Evolutionary conservation across 1,140 invertebrate genomes (phyloP).

Genomic region (Dendroctonus valens): DNA sequence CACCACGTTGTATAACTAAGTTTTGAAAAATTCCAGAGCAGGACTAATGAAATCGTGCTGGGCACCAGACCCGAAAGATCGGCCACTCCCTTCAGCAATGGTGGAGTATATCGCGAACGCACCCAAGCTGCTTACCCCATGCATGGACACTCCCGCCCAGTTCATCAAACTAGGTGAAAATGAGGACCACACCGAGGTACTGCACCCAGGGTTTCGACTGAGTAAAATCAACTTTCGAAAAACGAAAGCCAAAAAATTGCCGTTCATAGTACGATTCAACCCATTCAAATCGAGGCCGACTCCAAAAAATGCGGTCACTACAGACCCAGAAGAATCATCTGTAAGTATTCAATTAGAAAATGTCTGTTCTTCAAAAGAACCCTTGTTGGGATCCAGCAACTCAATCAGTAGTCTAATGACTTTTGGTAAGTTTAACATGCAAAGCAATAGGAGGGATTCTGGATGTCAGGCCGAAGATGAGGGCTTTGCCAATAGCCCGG

Average conservation of each 20-base stretch:
- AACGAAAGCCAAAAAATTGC: background rate
- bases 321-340: constrained; percentile 11
- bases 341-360: constrained; percentile 45
- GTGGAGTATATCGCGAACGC: constrained; percentile 76
- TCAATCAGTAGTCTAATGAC: constrained; percentile 37
- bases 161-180: constrained; percentile 66
- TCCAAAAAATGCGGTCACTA: constrained; percentile 4
- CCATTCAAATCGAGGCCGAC: background rate
- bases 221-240: background rate
- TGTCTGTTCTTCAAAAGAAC: constrained; percentile 42
- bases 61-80: constrained; percentile 64
- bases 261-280: background rate
- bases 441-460: constrained; percentile 35
- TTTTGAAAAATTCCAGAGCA: constrained; percentile 56
- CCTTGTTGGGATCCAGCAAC: constrained; percentile 39
- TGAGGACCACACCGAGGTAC: background rate
- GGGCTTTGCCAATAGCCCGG: constrained; percentile 27
- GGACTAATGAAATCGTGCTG: constrained; percentile 75
- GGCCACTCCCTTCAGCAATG: constrained; percentile 74
- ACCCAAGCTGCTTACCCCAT: constrained; percentile 74
- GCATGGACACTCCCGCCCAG: constrained; percentile 72
- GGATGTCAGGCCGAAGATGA: constrained; percentile 33
- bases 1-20: too few species aligned
- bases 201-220: background rate
- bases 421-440: constrained; percentile 39